Evolutionary conservation across 53 echinoderm and acorn worm species (phyloP), one percentile per base, ranked within the genome.

Genomic region (Hippasteria phrygiana): DNA sequence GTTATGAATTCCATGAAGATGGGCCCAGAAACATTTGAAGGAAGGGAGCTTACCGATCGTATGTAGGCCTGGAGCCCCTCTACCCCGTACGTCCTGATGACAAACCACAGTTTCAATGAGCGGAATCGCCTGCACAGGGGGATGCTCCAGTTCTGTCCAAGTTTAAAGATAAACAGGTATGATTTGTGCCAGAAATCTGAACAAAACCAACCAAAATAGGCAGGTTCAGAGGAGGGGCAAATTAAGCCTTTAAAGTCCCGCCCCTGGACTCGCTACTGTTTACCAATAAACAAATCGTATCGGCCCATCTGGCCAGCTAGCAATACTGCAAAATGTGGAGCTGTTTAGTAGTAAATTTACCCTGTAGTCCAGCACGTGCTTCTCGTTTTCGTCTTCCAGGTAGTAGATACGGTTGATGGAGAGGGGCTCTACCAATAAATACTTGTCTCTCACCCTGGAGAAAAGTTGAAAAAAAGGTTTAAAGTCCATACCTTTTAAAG

Each of bases 51-150:
- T 89, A 95, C 95, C 73, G 89, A 91, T 86, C 93, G 88, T 70
- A 95, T 93, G 70, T 93, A 95, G 31, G 73, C 85, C 51, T 88
- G 93, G 2, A 95, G 75, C 0, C 95, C 95, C 26, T 95, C 88
- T 18, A 95, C 93, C 0, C 95, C 95, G 45, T 91, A 93, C 38
- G 78, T 83, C 51, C 95, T 70, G 33, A 95, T 92, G 29, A 95
- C 95, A 45, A 95, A 95, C 95, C 95, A 95, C 0, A 95, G 77
- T 62, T 95, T 95, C 7, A 95, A 70, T 32, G 95, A 88, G 14
- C 95, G 84, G 71, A 95, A 95, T 28, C 93, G 66, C 24, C 95
- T 66, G 62, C 95, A 91, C 40, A 95, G 69, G 0, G 95, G 91
- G 18, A 95, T 93, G 1, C 77, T 84, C 95, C 95, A 95, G 65